Base-by-base conservation (phyloP, 1,140 invertebrate species). In the Coelopa frigida region DNA sequence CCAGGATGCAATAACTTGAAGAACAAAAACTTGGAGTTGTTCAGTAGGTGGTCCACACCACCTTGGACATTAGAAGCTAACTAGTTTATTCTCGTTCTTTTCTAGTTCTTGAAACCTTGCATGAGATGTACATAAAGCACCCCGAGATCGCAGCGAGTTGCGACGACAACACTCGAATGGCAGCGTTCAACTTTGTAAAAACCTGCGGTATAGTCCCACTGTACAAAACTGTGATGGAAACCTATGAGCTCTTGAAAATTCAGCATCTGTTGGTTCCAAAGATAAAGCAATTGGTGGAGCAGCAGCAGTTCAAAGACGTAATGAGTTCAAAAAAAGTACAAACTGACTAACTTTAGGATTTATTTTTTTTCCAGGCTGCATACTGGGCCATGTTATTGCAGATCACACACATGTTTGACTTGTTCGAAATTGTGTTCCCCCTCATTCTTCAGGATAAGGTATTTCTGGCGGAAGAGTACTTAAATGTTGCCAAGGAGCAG, bases 371-470 rank as follows among this genome's bases (percentile, higher is more conserved):
- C 24, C 15, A 49, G 44, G 63, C 57, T 11, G 48, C 55, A 2
- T 53, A 67, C 40, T 68, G 64, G 64, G 31, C 52, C 11, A 60
- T 68, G 7, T 48, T 51, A 37, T 46, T 66, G 32, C 44, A 58
- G 44, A n/a, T 62, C 15, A 59, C 56, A 0, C 51, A 64, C 23
- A 56, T 74, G 38, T 87, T 83, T 67, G 52, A 57, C 15, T 72
- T 83, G 41, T 71, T 81, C 53, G 75, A 80, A 41, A 73, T 86
- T 51, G 54, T 85, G 3, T 61, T 87, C 37, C 84, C 84, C 1
- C 62, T 88, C 24, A 70, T 87, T 50, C 68, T 86, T 11, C 82
- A 85, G 70, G 83, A 85, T 57, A 84, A 83, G 55, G 58, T 80
- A 5, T 72, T 71, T 39, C 51, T 82, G 17, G 75, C 78, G 10